Base-by-base conservation (phyloP, 2,797 vertebrate genomes). In the Dicrostonyx torquatus region DNA sequence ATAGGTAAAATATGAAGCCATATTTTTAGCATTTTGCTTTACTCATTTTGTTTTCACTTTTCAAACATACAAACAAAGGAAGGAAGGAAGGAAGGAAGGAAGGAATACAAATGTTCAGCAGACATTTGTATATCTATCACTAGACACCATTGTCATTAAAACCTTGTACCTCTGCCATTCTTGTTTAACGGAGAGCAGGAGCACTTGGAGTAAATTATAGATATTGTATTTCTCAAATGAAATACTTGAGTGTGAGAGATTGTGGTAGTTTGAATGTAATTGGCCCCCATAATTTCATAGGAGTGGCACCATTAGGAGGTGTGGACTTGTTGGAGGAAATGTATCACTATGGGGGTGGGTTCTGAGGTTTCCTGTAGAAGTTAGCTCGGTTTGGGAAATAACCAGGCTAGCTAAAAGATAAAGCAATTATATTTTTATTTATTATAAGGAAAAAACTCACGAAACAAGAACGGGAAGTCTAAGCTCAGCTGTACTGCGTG, bases 101-200 rank as follows among this genome's bases (percentile, higher is more conserved):
- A 9, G 12, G 5, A n/a, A 50, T 6, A 60, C 75, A 76, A 55
- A 14, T 77, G 14, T 17, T 89, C 43, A 79, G 11, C 40, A 14
- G 76, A 83, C 1, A 66, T 17, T 66, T 20, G 53, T 31, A 15
- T 72, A 60, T 58, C 60, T 26, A n/a, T 87, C 79, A 87, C 24
- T 40, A 83, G 64, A 77, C 64, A 79, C 13, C 80, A 84, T 45
- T n/a, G 66, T 87, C 87, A 48, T 45, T n/a, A 40, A 86, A 82
- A 85, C 12, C 20, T 60, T 50, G 43, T 24, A 43, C 37, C 34
- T 20, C 50, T 73, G 34, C 37, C 26, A 29, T 43, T 83, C 89
- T 70, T 82, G 58, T 92, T 95, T 94, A 92, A 76, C 70, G 72
- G n/a, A n/a, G 48, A 15, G 84, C 86, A 86, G 53, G 55, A 83